These are phyloP conservation scores for Brachyistius frenatus DNA, from an alignment of 2,113 vertebrate genomes.

Conservation along the genomic window DNA sequence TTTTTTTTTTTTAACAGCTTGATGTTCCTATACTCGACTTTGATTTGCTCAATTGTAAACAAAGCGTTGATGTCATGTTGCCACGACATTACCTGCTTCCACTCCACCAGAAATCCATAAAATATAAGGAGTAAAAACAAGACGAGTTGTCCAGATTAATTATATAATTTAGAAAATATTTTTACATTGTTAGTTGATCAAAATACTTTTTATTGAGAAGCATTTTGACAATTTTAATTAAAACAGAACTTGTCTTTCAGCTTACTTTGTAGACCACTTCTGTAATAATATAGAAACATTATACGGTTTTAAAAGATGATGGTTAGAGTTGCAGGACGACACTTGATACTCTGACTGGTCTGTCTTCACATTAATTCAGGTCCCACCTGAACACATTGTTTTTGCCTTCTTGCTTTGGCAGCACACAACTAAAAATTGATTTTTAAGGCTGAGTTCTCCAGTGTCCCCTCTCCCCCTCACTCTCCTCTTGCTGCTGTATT, in stretches of 20 bases:
- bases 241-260: neutral
- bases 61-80: neutral
- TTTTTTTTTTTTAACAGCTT: neutral
- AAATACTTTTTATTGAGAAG: neutral
- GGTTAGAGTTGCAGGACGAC: constrained; percentile 10
- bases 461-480: neutral
- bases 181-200: neutral
- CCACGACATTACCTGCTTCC: neutral
- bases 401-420: constrained; percentile 18
- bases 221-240: neutral
- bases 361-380: neutral
- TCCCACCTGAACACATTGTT: constrained; percentile 37
- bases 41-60: neutral
- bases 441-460: constrained; percentile 3
- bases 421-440: constrained; percentile 26
- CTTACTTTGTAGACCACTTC: neutral
- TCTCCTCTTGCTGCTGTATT: neutral
- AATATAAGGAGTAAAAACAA: neutral
- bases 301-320: neutral
- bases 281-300: neutral
- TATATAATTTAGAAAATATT: constrained; percentile 1
- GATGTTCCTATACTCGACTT: neutral
- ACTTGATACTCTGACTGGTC: neutral
- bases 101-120: neutral
- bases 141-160: too few relatives aligned